These are phyloP conservation scores for Limnephilus lunatus DNA, from an alignment of 2,888 invertebrate species.

Conservation along the genomic window DNA sequence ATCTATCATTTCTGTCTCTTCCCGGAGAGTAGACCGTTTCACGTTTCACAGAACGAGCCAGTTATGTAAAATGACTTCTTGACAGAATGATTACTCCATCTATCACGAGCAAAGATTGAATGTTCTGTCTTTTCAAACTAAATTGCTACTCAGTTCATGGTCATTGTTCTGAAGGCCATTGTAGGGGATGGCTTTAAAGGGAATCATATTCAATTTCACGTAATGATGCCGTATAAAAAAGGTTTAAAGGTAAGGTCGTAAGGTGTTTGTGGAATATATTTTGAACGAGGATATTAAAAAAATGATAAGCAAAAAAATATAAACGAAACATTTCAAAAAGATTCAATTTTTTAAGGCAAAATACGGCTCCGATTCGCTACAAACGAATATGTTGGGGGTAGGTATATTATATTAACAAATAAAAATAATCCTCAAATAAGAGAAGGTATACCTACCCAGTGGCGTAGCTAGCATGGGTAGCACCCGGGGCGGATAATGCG, in stretches of 20 bases:
- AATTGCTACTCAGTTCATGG: not conserved
- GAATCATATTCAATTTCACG: not conserved
- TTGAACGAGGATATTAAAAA: not conserved
- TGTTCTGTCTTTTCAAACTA: not conserved
- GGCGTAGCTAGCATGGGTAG: no score
- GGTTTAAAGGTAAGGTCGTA: not conserved
- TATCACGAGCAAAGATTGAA: conserved; percentile 32
- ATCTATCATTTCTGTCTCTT: not conserved
- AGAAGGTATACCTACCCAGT: no score
- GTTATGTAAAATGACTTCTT: conserved; percentile 36
- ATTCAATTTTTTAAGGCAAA: not conserved
- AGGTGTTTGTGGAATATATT: not conserved
- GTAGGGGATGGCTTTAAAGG: not conserved
- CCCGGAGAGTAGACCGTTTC: not conserved
- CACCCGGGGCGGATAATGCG: no score
- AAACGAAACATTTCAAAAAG: not conserved
- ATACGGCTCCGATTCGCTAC: not conserved
- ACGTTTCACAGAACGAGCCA: not conserved
- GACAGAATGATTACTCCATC: conserved; percentile 31
- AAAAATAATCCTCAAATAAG: not conserved
- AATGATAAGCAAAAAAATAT: not conserved
- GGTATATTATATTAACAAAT: not conserved
- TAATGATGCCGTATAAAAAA: not conserved
- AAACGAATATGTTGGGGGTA: not conserved
- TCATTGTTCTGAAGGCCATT: not conserved